Base-by-base conservation (phyloP, 2,113 vertebrate genomes). In the Xerus inauris region DNA sequence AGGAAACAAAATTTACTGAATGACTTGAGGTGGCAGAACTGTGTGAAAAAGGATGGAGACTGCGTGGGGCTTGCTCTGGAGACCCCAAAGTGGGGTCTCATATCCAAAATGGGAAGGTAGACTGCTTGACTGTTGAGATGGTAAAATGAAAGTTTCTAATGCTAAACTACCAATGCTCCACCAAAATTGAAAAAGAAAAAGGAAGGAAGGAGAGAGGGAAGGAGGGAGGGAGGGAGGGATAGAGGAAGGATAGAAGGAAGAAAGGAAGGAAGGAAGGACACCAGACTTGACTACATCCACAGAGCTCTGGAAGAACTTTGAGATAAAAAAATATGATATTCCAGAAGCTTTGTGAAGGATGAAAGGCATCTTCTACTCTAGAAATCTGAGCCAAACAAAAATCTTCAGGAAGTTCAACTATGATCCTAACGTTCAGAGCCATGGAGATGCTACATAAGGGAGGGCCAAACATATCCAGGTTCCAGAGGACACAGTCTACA, bases 381-480 rank as follows among this genome's bases (percentile, higher is more conserved):
- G 77, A 96, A 95, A 95, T 97, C 90, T 81, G 92, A 95, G 88
- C 83, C 93, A 77, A 3, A 13, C 47, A 45, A 89, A 45, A 77
- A 96, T 35, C 71, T 98, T 19, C 96, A 94, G 92, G 93, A 82
- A 91, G 96, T 95, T 94, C 95, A 81, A 94, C 91, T 64, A 76
- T 72, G 59, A 80, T 87, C 65, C 75, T 54, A 4, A 30, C 20
- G 17, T 65, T 35, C 32, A 5, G 22, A 91, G 30, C 93, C 94
- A 72, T 91, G 80, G 97, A 91, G 90, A 93, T 71, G 13, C 0
- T 26, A 79, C 57, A 87, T 1, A 24, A 9, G 13, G 35, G 19
- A 16, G 4, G n/a, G 22, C 1, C 1, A 40, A 16, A 81, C 82
- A 82, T 42, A 16, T 7, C 1, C 32, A 4, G 3, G 3, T 6